These are phyloP conservation scores for Eupithecia dodoneata DNA, from an alignment of 2,888 invertebrate genomes.

Conservation along the genomic window DNA sequence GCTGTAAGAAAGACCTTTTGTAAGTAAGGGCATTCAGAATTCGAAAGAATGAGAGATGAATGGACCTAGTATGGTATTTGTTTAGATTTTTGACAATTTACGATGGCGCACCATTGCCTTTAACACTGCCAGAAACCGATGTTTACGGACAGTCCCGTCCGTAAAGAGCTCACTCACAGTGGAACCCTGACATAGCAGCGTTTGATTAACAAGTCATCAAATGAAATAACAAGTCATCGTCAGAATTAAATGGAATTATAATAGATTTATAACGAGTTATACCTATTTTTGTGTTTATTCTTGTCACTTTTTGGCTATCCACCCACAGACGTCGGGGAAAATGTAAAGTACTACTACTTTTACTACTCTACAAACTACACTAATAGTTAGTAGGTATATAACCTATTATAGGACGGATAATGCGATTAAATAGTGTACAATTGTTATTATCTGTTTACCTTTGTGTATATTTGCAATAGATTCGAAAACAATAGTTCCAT, in stretches of 20 bases:
- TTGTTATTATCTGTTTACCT: slow-evolving; percentile 62
- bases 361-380: neutral
- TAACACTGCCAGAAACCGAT: neutral
- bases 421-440: slow-evolving; percentile 10
- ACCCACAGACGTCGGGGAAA: neutral
- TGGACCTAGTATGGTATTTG: neutral
- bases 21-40: neutral
- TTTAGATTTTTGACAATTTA: neutral
- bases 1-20: slow-evolving; percentile 55
- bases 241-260: slow-evolving; percentile 21
- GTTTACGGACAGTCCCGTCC: neutral
- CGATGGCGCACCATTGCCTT: neutral
- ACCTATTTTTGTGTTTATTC: slow-evolving; percentile 25
- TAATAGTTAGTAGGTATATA: neutral
- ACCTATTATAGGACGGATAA: neutral
- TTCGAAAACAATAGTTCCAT: slow-evolving; percentile 96
- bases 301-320: slow-evolving; percentile 10
- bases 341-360: neutral
- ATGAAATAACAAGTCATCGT: slow-evolving; percentile 19
- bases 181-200: neutral
- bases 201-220: slow-evolving; percentile 19
- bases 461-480: slow-evolving; percentile 95
- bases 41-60: neutral
- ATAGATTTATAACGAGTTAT: slow-evolving; percentile 26
- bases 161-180: neutral